phyloP scores from a whole-genome alignment of 2,797 vertebrate genomes.

The Peromyscus eremicus region DNA sequence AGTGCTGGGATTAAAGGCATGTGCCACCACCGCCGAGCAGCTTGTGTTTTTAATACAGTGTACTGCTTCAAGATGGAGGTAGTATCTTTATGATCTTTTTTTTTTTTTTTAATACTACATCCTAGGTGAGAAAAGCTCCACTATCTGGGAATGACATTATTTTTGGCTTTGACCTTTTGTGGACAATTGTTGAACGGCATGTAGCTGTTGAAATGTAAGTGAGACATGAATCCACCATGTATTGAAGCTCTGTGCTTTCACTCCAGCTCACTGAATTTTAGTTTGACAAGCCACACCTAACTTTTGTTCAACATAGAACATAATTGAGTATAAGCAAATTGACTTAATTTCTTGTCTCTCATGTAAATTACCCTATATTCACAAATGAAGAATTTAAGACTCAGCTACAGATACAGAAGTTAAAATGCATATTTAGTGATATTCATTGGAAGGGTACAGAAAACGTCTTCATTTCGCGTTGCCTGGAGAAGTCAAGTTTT shows the following conservation, averaged over 20 bases:
- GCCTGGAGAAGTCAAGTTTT: background rate
- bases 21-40: too few relatives aligned
- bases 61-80: background rate
- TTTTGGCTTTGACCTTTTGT: conserved; percentile 61
- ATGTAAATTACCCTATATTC: background rate
- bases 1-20: too few relatives aligned
- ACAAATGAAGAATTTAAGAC: background rate
- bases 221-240: conserved; percentile 45
- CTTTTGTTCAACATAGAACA: background rate
- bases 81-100: background rate
- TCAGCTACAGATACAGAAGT: background rate
- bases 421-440: background rate
- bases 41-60: background rate
- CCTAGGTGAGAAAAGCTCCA: conserved; percentile 49
- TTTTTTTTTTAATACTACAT: conserved; percentile 46
- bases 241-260: background rate
- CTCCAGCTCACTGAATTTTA: background rate
- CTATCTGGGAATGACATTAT: conserved; percentile 69
- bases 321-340: background rate
- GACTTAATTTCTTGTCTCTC: background rate
- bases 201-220: conserved; percentile 47
- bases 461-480: background rate
- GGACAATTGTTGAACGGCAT: conserved; percentile 20
- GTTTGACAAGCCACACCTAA: background rate
- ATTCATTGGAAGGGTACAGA: background rate